These are phyloP conservation scores for Eidolon helvum DNA, from an alignment of 2,113 vertebrate species.

Conservation along the genomic window DNA sequence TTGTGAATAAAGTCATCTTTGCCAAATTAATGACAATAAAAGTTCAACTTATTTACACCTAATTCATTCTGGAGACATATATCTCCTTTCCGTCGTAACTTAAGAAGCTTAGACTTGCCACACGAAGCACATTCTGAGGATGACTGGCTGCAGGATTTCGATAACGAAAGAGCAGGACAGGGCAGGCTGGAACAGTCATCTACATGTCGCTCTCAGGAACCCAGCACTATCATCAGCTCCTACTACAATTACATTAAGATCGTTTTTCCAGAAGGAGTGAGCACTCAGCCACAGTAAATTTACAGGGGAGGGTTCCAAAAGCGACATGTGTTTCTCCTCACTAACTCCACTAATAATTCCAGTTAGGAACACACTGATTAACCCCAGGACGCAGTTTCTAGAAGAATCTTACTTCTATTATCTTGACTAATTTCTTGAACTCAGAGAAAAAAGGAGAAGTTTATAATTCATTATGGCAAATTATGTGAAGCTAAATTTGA, in stretches of 20 bases:
- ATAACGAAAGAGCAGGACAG: background rate
- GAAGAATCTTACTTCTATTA: slow-evolving; percentile 58
- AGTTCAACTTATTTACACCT: background rate
- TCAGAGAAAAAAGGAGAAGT: slow-evolving; percentile 27
- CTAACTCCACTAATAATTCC: slow-evolving; percentile 36
- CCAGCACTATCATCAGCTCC: background rate
- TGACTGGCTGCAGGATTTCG: background rate
- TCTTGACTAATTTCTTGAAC: slow-evolving; percentile 55
- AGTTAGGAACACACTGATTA: slow-evolving; percentile 61
- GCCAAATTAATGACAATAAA: background rate
- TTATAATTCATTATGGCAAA: slow-evolving; percentile 60
- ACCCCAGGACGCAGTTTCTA: slow-evolving; percentile 53
- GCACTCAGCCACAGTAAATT: background rate
- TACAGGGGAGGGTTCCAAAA: slow-evolving; percentile 52
- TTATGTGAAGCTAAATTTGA: slow-evolving; percentile 39
- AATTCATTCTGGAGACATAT: background rate
- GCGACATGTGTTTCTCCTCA: slow-evolving; percentile 64
- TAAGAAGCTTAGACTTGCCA: background rate
- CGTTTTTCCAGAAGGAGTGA: slow-evolving; percentile 43
- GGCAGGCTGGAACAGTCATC: background rate
- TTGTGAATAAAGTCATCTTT: background rate
- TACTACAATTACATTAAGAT: background rate
- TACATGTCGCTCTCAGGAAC: background rate
- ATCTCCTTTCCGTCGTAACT: background rate
- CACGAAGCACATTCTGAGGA: background rate